Percentiles rank a stretch among this genome's conserved stretches.
Evolutionary conservation across 2,113 vertebrate species (phyloP).

Genomic region (Atrichornis clamosus): DNA sequence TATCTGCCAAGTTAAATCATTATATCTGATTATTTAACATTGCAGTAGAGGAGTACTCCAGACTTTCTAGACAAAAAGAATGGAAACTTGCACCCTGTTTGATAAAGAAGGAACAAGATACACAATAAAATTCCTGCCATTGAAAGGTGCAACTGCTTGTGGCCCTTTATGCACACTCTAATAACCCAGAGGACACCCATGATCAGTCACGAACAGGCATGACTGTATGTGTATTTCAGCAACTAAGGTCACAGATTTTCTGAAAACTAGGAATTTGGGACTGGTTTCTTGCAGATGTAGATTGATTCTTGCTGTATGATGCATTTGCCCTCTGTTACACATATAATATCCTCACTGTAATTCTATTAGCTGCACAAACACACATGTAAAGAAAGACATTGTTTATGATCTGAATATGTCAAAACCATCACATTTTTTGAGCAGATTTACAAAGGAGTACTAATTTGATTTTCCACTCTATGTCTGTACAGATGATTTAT

Average conservation of each 20-base stretch:
- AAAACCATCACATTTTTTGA: neutral
- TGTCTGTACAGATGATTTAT: neutral
- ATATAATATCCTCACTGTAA: neutral
- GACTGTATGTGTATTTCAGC: neutral
- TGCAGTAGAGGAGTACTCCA: neutral
- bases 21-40: neutral
- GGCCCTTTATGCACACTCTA: neutral
- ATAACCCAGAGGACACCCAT: neutral
- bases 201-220: neutral
- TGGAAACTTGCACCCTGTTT: neutral
- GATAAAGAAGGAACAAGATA: neutral
- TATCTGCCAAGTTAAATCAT: neutral
- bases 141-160: neutral
- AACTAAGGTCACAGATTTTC: neutral
- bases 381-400: neutral
- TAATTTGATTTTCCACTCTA: neutral
- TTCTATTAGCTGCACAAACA: neutral
- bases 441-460: neutral
- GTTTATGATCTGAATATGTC: neutral
- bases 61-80: neutral
- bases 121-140: neutral
- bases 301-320: rapidly evolving
- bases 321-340: neutral
- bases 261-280: neutral
- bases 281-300: too few species aligned